phyloP scores from a whole-genome alignment of 2,888 invertebrate genomes.

The Chesias legatella region DNA sequence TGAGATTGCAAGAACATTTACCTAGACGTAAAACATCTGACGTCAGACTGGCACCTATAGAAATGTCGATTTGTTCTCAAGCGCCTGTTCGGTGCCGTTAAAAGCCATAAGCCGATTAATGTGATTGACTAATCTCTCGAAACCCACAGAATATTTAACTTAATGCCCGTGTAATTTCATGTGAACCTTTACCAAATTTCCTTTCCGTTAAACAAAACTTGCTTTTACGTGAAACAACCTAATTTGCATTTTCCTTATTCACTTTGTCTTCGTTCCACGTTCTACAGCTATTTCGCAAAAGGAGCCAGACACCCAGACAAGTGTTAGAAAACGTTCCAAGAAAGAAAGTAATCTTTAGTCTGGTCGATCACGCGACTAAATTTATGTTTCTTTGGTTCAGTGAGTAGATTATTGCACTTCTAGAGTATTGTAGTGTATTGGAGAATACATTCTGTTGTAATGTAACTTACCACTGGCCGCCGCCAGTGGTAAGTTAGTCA shows the following conservation, averaged over 20 bases:
- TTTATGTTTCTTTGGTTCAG: slow-evolving; percentile 2
- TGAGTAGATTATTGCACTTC: not conserved
- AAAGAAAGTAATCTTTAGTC: slow-evolving; percentile 26
- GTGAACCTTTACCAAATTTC: slow-evolving; percentile 23
- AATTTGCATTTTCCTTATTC: slow-evolving; percentile 36
- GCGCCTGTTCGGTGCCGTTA: slow-evolving; percentile 18
- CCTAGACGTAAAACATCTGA: slow-evolving; percentile 48
- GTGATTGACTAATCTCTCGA: slow-evolving; percentile 10
- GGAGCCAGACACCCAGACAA: slow-evolving; percentile 19
- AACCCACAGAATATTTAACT: slow-evolving; percentile 5
- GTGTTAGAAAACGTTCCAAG: slow-evolving; percentile 23
- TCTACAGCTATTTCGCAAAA: slow-evolving; percentile 18
- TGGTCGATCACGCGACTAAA: slow-evolving; percentile 21
- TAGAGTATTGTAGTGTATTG: no score
- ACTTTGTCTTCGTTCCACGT: slow-evolving; percentile 19
- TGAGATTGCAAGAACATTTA: slow-evolving; percentile 52
- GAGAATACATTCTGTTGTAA: no score
- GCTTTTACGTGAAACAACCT: slow-evolving; percentile 22
- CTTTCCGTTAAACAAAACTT: slow-evolving; percentile 25
- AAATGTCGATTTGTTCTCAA: slow-evolving; percentile 4
- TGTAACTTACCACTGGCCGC: no score
- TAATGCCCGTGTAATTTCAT: slow-evolving; percentile 18
- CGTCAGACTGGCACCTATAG: slow-evolving; percentile 32
- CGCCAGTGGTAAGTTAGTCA: not conserved
- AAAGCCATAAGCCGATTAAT: slow-evolving; percentile 13